Evolutionary conservation across 2,113 vertebrate species (phyloP), one percentile per base, ranked within the genome.

Genomic region (Canis aureus): DNA sequence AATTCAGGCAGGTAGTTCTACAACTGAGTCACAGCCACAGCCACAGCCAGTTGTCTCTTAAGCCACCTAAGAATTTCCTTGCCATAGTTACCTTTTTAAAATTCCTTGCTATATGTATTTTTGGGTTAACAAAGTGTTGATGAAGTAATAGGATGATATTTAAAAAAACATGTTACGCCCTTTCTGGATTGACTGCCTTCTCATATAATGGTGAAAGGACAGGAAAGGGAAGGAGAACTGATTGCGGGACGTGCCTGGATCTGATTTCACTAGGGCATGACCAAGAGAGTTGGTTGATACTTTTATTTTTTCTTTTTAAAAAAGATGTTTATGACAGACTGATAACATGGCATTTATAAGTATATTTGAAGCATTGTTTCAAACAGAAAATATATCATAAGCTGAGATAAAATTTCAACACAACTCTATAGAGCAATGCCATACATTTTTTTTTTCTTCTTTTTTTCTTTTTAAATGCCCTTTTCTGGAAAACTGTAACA

Each of bases 121-220:
- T 84, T 64, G 88, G 66, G 49, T 43, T 69, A 64, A 90, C n/a
- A 79, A 38, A 96, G 79, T 4, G 20, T 20, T 59, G 59, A 62
- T 88, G 85, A 91, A 79, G 27, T 94, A 97, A 73, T 62, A 64
- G 81, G 22, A 74, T 11, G 55, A 95, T 27, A 53, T 55, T 69
- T 64, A 22, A 38, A 64, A 51, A 4, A 81, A 22, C 79, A 32
- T 53, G 43, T 84, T 53, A 19, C 59, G 5, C 53, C 83, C 78
- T 95, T 96, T 91, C 93, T 93, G 53, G 81, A 83, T 53, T 13
- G n/a, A 85, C 35, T 16, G 5, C 27, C 43, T 79, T 53, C 29
- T 20, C 32, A 10, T 69, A 49, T 59, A 27, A 32, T 82, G 86
- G 55, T 29, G 0, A 91, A 81, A 91, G 76, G 35, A 11, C 43